Conservation (phyloP, 2,888 invertebrate genomes). For the Brachypterus glaber region DNA sequence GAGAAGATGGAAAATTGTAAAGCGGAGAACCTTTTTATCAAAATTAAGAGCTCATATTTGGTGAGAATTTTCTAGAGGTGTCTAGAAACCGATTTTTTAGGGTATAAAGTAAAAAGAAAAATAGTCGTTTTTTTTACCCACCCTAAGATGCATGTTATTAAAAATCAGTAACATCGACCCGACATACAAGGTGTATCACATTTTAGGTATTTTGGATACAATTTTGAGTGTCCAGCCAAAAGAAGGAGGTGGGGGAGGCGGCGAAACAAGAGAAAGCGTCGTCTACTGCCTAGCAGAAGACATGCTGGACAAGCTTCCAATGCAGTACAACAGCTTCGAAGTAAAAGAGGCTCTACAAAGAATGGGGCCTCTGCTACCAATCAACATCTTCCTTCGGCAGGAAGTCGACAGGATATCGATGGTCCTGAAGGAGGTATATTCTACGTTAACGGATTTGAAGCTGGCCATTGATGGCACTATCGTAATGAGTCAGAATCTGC, state of each 20-base stretch:
- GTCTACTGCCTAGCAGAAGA: constrained; percentile 89
- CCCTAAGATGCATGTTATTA: too few species aligned
- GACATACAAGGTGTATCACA: too few species aligned
- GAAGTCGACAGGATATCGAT: constrained; percentile 77
- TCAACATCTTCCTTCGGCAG: constrained; percentile 89
- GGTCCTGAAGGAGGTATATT: constrained; percentile 66
- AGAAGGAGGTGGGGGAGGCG: constrained; percentile 82
- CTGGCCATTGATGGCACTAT: constrained; percentile 95
- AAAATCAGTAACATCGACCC: too few species aligned
- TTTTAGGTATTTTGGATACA: constrained; percentile 71
- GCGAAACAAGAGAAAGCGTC: constrained; percentile 86
- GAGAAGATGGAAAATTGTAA: too few species aligned
- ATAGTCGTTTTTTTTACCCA: too few species aligned
- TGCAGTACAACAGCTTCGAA: constrained; percentile 81
- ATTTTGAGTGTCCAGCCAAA: constrained; percentile 96
- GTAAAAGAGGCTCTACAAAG: constrained; percentile 78
- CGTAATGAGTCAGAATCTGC: constrained; percentile 86
- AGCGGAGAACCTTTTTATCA: too few species aligned
- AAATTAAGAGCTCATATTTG: too few species aligned
- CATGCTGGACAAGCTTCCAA: constrained; percentile 79
- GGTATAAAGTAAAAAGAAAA: too few species aligned
- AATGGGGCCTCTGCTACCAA: constrained; percentile 87
- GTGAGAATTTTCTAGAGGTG: too few species aligned
- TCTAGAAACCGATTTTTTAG: too few species aligned
- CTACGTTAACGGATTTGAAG: constrained; percentile 82